Base-by-base conservation (phyloP, 1,140 invertebrate species). In the Vanessa tameamea region DNA sequence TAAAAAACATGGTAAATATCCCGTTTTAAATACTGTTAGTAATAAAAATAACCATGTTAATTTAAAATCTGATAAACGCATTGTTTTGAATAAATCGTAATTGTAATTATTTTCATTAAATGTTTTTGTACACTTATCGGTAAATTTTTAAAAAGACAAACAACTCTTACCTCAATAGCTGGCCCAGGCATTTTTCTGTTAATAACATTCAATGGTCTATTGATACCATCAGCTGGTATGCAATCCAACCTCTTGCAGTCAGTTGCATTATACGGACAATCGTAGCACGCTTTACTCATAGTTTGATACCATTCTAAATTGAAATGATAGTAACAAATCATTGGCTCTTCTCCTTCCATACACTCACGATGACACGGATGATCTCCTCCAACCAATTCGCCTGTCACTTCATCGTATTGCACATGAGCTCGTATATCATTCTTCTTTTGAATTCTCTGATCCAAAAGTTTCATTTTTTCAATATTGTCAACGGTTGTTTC, bases 131-230 rank as follows among this genome's bases (percentile, higher is more conserved):
- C 26, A 43, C 7, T 43, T 43, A 8, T 11, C 9, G 37, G 7
- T 9, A 20, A 20, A 20, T 43, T 43, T 11, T 2, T 8, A 43
- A 43, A 43, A 43, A 43, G 15, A 23, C 11, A 11, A 66, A 50
- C 20, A 57, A 9, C 23, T 5, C 81, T 92, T 89, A 97, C 97
- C 93, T 98, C 95, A 53, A 99, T 96, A 1, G 94, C 84, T 11
- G 97, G 97, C 69, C 97, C 97, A 1, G 98, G 98, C 91, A 98
- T 94, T 92, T 96, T 96, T 67, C 97, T 94, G 92, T 98, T 98
- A 6, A 98, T 95, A 0, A 97, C 95, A 4, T 96, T 94, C 16
- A 98, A 88, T 1, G 95, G 92, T 76, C 97, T 93, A 31, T 94
- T 93, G 8, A 96, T 92, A 0, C 98, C 98, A 88, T 98, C 97